These are phyloP conservation scores for Sisor rabdophorus DNA, from an alignment of 2,113 vertebrate genomes.

Conservation along the genomic window DNA sequence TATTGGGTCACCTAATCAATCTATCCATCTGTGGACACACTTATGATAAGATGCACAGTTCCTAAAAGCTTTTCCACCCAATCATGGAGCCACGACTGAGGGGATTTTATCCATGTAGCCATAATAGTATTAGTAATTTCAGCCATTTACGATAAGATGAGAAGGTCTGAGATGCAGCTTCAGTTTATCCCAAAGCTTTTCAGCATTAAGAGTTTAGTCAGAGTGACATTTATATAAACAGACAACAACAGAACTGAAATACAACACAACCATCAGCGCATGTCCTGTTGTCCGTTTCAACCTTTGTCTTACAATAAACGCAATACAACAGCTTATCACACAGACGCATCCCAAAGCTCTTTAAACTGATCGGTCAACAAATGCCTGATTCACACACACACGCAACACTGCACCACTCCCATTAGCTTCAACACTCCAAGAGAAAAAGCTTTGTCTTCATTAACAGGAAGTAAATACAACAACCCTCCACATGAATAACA, in stretches of 20 bases:
- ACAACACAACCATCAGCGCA: background rate
- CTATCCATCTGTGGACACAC: too few species aligned
- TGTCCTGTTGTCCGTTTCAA: background rate
- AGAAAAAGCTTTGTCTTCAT: conserved; percentile 59
- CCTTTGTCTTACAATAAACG: background rate
- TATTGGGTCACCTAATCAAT: too few species aligned
- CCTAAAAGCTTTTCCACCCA: too few species aligned
- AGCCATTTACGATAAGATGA: too few species aligned
- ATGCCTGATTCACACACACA: background rate
- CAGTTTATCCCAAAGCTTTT: too few species aligned
- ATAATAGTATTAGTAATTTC: too few species aligned
- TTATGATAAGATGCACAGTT: too few species aligned
- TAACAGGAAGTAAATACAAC: conserved; percentile 52
- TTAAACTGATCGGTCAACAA: background rate
- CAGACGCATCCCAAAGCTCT: background rate
- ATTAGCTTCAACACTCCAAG: conserved; percentile 3
- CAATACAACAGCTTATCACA: background rate
- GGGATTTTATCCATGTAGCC: too few species aligned
- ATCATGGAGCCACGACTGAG: too few species aligned
- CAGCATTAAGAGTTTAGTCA: too few species aligned
- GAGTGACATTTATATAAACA: background rate
- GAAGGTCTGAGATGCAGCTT: too few species aligned
- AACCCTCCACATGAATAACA: conserved; percentile 25
- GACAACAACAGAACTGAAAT: background rate
- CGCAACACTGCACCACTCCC: conserved; percentile 3